Evolutionary conservation across 2,113 vertebrate genomes (phyloP), one percentile per base, ranked within the genome.

Genomic region (Takifugu flavidus): DNA sequence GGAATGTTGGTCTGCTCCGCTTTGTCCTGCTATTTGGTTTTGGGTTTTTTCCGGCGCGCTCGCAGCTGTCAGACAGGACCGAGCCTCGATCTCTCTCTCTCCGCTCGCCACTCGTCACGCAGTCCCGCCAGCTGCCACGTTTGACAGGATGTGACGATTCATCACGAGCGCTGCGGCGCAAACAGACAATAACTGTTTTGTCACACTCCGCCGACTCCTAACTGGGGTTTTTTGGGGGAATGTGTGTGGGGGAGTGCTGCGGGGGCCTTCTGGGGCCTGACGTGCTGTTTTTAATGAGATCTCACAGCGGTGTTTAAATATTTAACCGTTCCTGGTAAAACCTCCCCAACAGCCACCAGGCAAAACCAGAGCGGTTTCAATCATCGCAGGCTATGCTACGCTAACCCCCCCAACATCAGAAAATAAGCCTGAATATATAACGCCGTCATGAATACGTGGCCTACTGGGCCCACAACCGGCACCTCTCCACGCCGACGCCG

Each of bases 261-360:
- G 62, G 58, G 80, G 83, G 69, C 79, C 82, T 80, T 74, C 63
- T 67, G 80, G 82, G 81, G 86, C 80, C 73, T 80, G 82, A 78
- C 86, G 81, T 82, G 77, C 78, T 53, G 74, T 72, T 88, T 91
- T 90, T 91, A 92, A 92, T 91, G 90, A 91, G 88, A 90, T 91
- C 84, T 87, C 86, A 80, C 87, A 86, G 85, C 77, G 43, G 80
- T 90, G 85, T 92, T 92, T 90, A 91, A 92, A 91, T 91, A 92
- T 91, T 92, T 88, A 92, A 89, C 88, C 59, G 71, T 88, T 89
- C 86, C 84, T 84, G 82, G 84, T 88, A 86, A 83, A 88, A 78
- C 80, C 82, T 87, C 79, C 72, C 86, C 74, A 78, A 77, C 86
- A 81, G 80, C 82, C 87, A 78, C 78, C 82, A 86, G 85, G 80